Conservation (phyloP, 1,140 invertebrate species). For the Brachionus koreanus region DNA sequence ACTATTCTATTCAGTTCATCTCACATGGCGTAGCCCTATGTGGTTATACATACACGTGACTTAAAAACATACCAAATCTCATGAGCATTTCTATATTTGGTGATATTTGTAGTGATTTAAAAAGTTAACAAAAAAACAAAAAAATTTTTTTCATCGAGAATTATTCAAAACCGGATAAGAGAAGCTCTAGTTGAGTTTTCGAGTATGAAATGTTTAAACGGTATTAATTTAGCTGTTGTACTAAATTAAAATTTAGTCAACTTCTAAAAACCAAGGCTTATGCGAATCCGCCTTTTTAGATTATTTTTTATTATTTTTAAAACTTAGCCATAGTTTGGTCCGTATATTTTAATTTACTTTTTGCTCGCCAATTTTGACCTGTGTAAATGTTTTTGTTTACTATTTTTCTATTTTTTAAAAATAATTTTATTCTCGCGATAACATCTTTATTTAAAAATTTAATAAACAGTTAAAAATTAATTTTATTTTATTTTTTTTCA, state of each 20-base stretch:
- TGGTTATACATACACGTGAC: not conserved
- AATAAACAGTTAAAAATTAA: not conserved
- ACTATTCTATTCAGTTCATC: not conserved
- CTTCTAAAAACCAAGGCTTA: not conserved
- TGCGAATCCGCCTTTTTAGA: not conserved
- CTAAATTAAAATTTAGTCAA: not conserved
- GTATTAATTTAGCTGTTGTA: constrained; percentile 9
- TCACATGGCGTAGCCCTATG: not conserved
- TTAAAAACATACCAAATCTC: constrained; percentile 11
- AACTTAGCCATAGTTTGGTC: not conserved
- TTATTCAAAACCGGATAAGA: constrained; percentile 10
- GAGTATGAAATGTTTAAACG: constrained; percentile 37
- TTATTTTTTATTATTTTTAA: not conserved
- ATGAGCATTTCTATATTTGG: constrained; percentile 17
- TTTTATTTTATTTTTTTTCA: not conserved
- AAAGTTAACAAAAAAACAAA: not conserved
- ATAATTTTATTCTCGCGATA: not conserved
- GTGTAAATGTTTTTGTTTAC: not conserved
- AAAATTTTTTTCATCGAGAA: not conserved
- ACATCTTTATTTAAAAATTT: not conserved
- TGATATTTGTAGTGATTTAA: not conserved
- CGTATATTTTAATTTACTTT: not conserved
- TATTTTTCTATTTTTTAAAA: not conserved
- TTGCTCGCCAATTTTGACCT: not conserved
- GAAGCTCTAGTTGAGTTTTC: not conserved